Evolutionary conservation across 2,113 vertebrate genomes (phyloP).

Genomic region (Pantherophis guttatus): DNA sequence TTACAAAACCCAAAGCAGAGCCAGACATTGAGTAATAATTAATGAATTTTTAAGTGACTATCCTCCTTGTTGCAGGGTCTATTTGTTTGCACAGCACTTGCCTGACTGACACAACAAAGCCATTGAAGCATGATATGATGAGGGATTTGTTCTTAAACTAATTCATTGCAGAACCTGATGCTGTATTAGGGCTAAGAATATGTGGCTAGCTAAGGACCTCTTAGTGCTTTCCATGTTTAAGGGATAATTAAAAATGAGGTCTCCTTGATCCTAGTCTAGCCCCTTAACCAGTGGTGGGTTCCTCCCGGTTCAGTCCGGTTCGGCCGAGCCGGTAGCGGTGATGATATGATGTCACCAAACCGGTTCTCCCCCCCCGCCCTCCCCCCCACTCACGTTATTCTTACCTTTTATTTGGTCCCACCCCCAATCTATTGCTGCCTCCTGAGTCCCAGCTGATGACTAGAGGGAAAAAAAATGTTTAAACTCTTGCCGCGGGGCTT

Average conservation of each 20-base stretch:
- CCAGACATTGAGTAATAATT: not conserved
- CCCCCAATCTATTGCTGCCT: too few species aligned
- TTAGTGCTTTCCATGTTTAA: not conserved
- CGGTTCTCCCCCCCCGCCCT: too few species aligned
- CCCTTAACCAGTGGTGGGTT: not conserved
- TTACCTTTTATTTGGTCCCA: too few species aligned
- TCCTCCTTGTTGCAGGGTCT: not conserved
- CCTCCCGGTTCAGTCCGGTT: too few species aligned
- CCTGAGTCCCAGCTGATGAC: too few species aligned
- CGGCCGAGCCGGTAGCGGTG: too few species aligned
- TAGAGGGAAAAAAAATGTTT: too few species aligned
- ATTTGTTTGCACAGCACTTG: not conserved
- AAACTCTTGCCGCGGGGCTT: too few species aligned
- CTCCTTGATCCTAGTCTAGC: not conserved
- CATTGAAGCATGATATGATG: not conserved
- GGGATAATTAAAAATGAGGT: not conserved
- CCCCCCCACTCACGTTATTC: too few species aligned
- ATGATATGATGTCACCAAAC: too few species aligned
- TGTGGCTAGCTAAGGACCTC: not conserved
- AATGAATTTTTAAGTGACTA: not conserved
- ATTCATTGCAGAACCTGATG: not conserved
- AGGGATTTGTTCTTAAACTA: not conserved
- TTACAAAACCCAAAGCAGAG: not conserved
- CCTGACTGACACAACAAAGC: not conserved
- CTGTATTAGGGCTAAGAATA: not conserved